Conservation (phyloP, 2,888 invertebrate genomes). For the Aporophyla nigra region DNA sequence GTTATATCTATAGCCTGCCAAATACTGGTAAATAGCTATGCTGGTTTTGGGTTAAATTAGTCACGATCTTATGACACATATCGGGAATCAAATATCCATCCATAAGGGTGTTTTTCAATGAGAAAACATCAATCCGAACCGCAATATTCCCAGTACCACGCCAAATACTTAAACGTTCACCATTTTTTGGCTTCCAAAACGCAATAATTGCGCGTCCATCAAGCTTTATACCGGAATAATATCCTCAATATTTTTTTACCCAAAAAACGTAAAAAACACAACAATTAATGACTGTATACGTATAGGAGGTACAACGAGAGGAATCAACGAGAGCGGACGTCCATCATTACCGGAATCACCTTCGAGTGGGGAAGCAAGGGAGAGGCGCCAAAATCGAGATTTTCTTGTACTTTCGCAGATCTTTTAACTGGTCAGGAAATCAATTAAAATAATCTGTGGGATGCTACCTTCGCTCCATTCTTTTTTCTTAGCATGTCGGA, state of each 20-base stretch:
- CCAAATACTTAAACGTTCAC: not conserved
- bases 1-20: too few species aligned
- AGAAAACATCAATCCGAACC: not conserved
- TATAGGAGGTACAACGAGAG: conserved; percentile 63
- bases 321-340: conserved; percentile 65
- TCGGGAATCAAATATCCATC: not conserved
- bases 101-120: not conserved
- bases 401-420: not conserved
- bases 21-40: too few species aligned
- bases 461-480: too few species aligned
- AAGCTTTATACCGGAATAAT: conserved; percentile 55
- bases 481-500: too few species aligned
- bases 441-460: too few species aligned
- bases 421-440: too few species aligned
- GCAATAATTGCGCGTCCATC: conserved; percentile 50
- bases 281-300: conserved; percentile 67
- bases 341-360: conserved; percentile 66
- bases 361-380: conserved; percentile 18
- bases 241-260: conserved; percentile 41
- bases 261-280: conserved; percentile 55
- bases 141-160: not conserved
- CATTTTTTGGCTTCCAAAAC: conserved; percentile 21
- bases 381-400: not conserved
- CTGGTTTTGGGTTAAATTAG: too few species aligned
- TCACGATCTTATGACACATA: too few species aligned